Base-by-base conservation (phyloP, 2,888 invertebrate species). In the Cistogaster globosa region DNA sequence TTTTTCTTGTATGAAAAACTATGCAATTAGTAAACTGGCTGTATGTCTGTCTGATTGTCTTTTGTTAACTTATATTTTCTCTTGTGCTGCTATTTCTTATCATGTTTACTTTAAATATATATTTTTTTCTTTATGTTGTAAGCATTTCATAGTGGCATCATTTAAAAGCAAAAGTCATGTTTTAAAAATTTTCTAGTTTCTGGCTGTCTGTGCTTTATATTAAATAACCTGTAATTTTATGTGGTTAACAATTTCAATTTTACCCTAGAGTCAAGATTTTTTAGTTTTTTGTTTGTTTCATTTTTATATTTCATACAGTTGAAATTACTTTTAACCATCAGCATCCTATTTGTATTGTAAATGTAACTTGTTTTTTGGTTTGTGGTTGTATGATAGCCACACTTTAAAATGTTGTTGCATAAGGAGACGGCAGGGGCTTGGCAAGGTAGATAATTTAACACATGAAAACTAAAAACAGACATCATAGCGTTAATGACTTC, bases 231-330 rank as follows among this genome's bases (percentile, higher is more conserved):
- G 83, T 83, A 87, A 87, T 87, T 87, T 84, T 80, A 89, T 90
- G 91, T 90, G 90, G 90, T 91, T 90, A 91, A 90, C 91, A 90
- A 90, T 90, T 90, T 90, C 90, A 90, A 85, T 85, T 85, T 85
- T 76, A 69, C 85, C 78, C 81, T 53, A 74, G 82, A 85, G 82
- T 78, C 78, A 79, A 72, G 75, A 71, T 69, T 69, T 76, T 38
- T 1, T 48, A 7, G 12, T 6, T 48, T 16, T 60, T 48, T 63
- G 20, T 38, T 36, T 22, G 6, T 5, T 68, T 4, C 32, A 32
- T 55, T 67, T 68, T 68, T 67, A n/a, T 51, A 60, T 58, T 42
- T n/a, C 75, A 67, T 68, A 72, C 72, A 71, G 65, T 55, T 82
- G 58, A 82, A 82, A 72, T 82, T 82, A 75, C 78, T 63, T 75